Evolutionary conservation across 2,888 invertebrate species (phyloP), one percentile per base, ranked within the genome.

Genomic region (Tenthredo livida): DNA sequence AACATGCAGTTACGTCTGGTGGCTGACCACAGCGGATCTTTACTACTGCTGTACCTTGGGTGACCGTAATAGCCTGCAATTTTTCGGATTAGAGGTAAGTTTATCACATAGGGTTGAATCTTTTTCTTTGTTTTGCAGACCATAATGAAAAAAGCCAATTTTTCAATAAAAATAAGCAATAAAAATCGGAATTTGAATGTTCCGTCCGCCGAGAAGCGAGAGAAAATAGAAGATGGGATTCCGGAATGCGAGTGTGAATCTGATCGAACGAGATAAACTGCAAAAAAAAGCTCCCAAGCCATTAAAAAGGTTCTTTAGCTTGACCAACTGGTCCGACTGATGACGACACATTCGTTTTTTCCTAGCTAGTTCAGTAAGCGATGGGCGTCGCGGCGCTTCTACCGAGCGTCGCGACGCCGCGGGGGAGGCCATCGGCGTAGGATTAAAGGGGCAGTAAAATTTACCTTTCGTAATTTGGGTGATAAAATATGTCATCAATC

Each of bases 361-460:
- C 61, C 40, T 61, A 40, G 58, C 40, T 40, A 15, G 75, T 61
- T 58, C 61, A 29, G 65, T 67, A 84, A 80, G 33, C 43, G 84
- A 84, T 67, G 65, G 58, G 67, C 84, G 84, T 33, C 84, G 84
- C 84, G 77, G 50, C 78, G 77, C 33, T 61, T 40, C 29, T 50
- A 61, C 58, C 25, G 15, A 67, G 33, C 84, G 77, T 84, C 84
- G 84, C 84, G 78, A 78, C 84, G 84, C 58, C 33, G 84, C 84
- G 78, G 84, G 84, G 84, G 84, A 84, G 78, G 70, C 75, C 84
- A 84, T 67, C 67, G 78, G 84, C 84, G 84, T 78, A 61, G 84
- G 37, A 65, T 78, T 75, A 58, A 43, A 33, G 84, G 84, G 84
- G 75, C 58, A 73, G 58, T 37, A 12, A 25, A 80, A 80, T 61